Conservation (phyloP, 2,113 vertebrate genomes). For the Elanus axillaris region DNA sequence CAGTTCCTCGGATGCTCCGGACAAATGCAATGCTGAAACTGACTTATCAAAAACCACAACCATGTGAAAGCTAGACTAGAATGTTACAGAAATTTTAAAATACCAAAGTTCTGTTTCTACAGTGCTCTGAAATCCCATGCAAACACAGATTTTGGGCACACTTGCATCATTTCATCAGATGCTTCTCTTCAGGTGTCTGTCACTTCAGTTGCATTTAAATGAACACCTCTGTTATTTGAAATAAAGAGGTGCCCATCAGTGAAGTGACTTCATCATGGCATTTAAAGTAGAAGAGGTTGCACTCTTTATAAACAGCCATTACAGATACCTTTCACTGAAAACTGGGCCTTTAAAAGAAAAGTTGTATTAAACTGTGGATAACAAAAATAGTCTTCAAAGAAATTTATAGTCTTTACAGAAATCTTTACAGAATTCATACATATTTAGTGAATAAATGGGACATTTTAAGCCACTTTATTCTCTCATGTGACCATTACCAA, state of each 20-base stretch:
- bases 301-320: background rate
- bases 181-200: background rate
- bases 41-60: background rate
- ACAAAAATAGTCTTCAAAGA: background rate
- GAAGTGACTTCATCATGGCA: background rate
- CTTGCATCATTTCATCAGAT: background rate
- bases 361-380: background rate
- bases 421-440: background rate
- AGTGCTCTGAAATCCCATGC: background rate
- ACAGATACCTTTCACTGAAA: background rate
- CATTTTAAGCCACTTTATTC: background rate
- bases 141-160: background rate
- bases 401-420: background rate
- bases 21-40: background rate
- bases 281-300: background rate
- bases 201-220: background rate
- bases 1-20: accelerated
- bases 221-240: background rate
- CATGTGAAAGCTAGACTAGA: background rate
- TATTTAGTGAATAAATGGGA: slow-evolving; percentile 35
- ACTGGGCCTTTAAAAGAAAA: background rate
- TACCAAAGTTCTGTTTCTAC: background rate
- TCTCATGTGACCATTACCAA: background rate
- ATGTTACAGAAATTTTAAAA: background rate
- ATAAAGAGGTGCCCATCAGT: background rate